phyloP scores from a whole-genome alignment of 2,888 invertebrate species.

The Hedya salicella region DNA sequence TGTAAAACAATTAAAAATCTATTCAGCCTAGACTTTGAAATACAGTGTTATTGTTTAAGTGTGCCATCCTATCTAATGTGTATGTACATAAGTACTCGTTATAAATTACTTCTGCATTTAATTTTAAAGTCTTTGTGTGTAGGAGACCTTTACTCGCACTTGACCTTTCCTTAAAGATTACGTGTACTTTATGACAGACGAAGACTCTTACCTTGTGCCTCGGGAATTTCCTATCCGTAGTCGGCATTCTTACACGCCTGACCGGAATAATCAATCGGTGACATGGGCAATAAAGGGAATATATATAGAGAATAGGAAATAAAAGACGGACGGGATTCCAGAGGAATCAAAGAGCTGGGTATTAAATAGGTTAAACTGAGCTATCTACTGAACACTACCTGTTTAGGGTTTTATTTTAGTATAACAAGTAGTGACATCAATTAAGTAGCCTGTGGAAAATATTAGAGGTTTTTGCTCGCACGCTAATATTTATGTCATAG shows the following conservation, averaged over 20 bases:
- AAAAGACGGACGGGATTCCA: not conserved
- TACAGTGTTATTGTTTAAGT: no score
- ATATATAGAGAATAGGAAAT: not conserved
- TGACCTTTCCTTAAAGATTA: constrained; percentile 24
- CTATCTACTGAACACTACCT: not conserved
- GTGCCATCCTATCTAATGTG: not conserved
- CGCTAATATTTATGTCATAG: no score
- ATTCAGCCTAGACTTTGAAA: no score
- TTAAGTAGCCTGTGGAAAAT: no score
- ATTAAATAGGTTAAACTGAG: not conserved
- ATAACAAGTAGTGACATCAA: not conserved
- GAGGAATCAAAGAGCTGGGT: not conserved
- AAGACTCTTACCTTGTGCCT: constrained; percentile 17
- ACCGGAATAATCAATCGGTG: constrained; percentile 34
- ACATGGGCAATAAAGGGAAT: constrained; percentile 27
- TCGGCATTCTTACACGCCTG: constrained; percentile 25
- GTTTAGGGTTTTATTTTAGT: not conserved
- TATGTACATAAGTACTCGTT: not conserved
- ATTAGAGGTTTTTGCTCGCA: no score
- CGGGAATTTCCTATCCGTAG: constrained; percentile 28
- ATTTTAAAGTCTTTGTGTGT: not conserved
- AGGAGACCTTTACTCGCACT: not conserved
- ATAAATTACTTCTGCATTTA: not conserved
- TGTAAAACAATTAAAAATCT: no score
- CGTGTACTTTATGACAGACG: constrained; percentile 35